Evolutionary conservation across 1,140 invertebrate genomes (phyloP), one percentile per base, ranked within the genome.

Genomic region (Plutomurus gul): DNA sequence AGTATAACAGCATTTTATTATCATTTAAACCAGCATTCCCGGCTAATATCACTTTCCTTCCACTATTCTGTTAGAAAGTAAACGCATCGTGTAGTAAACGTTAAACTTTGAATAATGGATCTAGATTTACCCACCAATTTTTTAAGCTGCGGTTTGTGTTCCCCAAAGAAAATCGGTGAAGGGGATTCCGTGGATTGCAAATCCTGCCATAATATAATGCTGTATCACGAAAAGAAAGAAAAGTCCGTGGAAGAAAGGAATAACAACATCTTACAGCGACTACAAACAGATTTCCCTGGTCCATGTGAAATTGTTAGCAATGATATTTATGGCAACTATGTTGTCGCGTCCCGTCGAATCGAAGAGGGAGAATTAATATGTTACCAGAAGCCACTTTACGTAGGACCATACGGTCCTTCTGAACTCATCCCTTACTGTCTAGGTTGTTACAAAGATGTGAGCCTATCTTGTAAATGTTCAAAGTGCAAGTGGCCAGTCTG

Each of bases 401-500:
- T 65, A 18, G 36, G 49, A 10, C 60, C 77, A 4, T 82, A 79
- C 30, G 60, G 72, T 30, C 36, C 73, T 16, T 30, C 72, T 11
- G 75, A 79, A 33, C 43, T 60, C 16, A 46, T 79, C 36, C 81
- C 77, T 3, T 74, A 60, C 11, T 82, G 81, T 39, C 27, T 79
- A n/a, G 46, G 13, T 43, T 82, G 81, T 40, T 75, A 47, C 39
- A 79, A 79, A 56, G 81, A 82, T 47, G 56, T 82, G 0, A 77
- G 37, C 4, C 37, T 76, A 5, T 77, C 76, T 22, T 4, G n/a
- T 5, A 56, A 71, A 30, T 82, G 81, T 39, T 49, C 56, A n/a
- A 79, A 74, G 47, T 82, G 81, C 36, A 76, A 70, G 49, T 79
- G 77, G 73, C 81, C 81, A 6, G 56, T 82, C 75, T 82, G 81